phyloP scores from a whole-genome alignment of 2,113 vertebrate genomes.

The Serinus canaria region DNA sequence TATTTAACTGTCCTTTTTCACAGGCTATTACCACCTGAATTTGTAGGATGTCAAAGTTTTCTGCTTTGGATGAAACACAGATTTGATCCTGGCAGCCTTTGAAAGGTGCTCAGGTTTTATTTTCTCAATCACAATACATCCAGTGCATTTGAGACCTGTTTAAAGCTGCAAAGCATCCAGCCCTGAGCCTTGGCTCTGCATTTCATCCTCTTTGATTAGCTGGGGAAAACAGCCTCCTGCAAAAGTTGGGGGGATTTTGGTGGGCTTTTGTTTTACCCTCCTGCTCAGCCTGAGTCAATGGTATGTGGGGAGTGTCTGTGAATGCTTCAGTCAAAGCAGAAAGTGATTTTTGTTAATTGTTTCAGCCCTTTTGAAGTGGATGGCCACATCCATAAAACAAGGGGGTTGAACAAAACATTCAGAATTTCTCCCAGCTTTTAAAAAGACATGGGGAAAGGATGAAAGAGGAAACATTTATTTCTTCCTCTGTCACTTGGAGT shows the following conservation, averaged over 20 bases:
- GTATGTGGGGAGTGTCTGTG: background rate
- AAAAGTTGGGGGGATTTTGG: background rate
- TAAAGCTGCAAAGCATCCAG: background rate
- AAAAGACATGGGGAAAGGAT: background rate
- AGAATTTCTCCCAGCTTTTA: background rate
- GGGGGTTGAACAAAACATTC: background rate
- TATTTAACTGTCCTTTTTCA: constrained; percentile 61
- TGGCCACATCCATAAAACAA: background rate
- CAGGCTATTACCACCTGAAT: constrained; percentile 50
- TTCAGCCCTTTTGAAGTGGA: background rate
- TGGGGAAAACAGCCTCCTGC: background rate
- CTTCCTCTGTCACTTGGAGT: background rate
- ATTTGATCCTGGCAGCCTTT: background rate
- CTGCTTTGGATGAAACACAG: background rate
- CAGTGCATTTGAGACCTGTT: background rate
- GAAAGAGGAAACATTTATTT: background rate
- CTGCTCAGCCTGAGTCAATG: background rate
- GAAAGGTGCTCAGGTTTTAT: background rate
- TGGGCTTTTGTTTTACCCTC: background rate
- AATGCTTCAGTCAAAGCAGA: background rate
- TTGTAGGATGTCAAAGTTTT: constrained; percentile 16
- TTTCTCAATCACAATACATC: background rate
- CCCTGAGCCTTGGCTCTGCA: background rate
- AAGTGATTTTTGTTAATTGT: background rate
- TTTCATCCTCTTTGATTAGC: background rate